Percentiles rank a stretch among this genome's conserved stretches.
phyloP scores from a whole-genome alignment of 2,797 vertebrate species.

The Lateolabrax maculatus region DNA sequence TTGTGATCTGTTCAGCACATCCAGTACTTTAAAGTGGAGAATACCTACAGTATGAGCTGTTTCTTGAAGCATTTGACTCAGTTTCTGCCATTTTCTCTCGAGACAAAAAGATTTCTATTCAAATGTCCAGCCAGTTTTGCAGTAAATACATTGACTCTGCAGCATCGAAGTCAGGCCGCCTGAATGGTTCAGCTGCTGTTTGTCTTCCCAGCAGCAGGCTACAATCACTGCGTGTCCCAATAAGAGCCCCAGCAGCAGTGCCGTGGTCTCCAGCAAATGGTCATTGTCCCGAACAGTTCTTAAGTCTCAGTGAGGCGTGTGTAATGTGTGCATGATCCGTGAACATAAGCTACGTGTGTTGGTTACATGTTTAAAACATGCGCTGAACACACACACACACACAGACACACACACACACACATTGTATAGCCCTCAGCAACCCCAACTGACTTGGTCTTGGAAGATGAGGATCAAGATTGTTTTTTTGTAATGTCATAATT shows the following conservation, averaged over 20 bases:
- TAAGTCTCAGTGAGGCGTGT: conserved; percentile 59
- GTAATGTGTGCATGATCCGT: conserved; percentile 70
- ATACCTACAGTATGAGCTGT: neutral
- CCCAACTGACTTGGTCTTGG: neutral
- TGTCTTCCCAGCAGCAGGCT: conserved; percentile 13
- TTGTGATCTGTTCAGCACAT: neutral
- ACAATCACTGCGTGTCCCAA: conserved; percentile 12
- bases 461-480: neutral
- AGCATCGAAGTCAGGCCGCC: neutral
- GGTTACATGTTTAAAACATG: conserved; percentile 48
- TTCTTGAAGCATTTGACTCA: neutral
- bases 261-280: conserved; percentile 30
- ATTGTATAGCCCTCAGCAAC: conserved; percentile 32
- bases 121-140: neutral
- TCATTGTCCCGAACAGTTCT: conserved; percentile 49
- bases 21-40: neutral
- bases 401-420: neutral
- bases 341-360: conserved; percentile 58
- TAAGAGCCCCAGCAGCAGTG: conserved; percentile 5
- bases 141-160: neutral
- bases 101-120: neutral
- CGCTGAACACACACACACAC: conserved; percentile 12
- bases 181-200: neutral
- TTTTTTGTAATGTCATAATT: neutral
- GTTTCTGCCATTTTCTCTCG: neutral